phyloP scores from a whole-genome alignment of 2,113 vertebrate genomes.

The Mionectes macconnelli region DNA sequence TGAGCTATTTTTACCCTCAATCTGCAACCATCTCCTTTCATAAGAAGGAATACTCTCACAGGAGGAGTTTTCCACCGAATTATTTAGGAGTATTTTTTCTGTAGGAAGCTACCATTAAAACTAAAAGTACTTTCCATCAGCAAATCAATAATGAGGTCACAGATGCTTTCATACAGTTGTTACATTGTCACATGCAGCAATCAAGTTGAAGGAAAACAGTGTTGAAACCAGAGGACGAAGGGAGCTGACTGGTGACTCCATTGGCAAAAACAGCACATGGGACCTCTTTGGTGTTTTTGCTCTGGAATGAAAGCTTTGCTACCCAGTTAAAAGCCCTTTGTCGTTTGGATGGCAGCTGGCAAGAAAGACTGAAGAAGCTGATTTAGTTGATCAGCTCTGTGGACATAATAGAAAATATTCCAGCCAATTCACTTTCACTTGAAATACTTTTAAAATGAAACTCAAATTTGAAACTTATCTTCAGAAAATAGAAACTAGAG shows the following conservation, averaged over 20 bases:
- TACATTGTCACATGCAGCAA: neutral
- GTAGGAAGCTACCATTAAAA: neutral
- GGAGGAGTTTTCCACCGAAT: neutral
- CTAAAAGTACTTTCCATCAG: neutral
- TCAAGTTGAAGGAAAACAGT: neutral
- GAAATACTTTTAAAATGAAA: neutral
- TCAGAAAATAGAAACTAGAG: neutral
- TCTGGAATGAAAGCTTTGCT: neutral
- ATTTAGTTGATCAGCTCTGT: neutral
- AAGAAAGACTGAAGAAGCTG: neutral
- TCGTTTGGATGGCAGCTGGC: neutral
- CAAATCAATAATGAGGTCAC: neutral
- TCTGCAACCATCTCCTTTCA: neutral
- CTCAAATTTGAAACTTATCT: neutral
- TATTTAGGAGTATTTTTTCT: neutral
- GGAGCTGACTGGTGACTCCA: neutral
- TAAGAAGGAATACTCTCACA: neutral
- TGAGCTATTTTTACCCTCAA: neutral
- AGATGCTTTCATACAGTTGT: neutral
- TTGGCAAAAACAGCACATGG: accelerated
- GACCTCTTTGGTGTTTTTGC: neutral
- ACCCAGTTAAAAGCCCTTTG: neutral
- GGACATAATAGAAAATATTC: neutral
- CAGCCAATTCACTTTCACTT: neutral
- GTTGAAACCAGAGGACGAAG: neutral